Conservation (phyloP, 1,140 invertebrate species). For the Drosophila ironensis region DNA sequence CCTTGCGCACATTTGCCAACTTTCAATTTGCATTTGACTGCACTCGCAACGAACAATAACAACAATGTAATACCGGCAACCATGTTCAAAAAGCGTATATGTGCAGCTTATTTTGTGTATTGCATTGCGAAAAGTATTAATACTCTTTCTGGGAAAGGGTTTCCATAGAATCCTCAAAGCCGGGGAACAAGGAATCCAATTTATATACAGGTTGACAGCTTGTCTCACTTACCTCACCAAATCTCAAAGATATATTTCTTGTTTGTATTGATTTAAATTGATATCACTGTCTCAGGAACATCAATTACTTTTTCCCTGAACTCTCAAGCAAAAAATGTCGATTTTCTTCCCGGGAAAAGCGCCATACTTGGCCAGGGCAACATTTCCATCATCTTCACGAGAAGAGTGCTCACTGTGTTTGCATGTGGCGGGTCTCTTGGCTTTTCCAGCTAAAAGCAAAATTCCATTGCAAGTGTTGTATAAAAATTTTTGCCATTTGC, state of each 20-base stretch:
- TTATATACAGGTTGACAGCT: too few relatives aligned
- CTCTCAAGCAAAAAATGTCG: not conserved
- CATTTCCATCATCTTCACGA: not conserved
- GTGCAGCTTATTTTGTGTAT: too few relatives aligned
- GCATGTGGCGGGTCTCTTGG: not conserved
- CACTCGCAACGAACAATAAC: constrained; percentile 29
- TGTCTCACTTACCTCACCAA: too few relatives aligned
- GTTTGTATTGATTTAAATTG: too few relatives aligned
- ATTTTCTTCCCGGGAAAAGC: not conserved
- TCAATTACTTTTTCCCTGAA: too few relatives aligned
- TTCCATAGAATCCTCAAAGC: too few relatives aligned
- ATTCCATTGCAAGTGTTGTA: constrained; percentile 51
- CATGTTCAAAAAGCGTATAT: not conserved
- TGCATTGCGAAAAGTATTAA: not conserved
- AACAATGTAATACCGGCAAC: constrained; percentile 9
- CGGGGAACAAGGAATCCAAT: too few relatives aligned
- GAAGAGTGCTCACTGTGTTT: constrained; percentile 11
- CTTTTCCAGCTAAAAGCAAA: constrained; percentile 46
- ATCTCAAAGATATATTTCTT: too few relatives aligned
- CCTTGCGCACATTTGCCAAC: constrained; percentile 68
- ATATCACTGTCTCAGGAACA: too few relatives aligned
- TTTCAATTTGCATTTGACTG: constrained; percentile 74
- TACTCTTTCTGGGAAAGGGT: too few relatives aligned
- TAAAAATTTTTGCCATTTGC: constrained; percentile 54
- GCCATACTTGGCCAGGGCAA: not conserved